Base-by-base conservation (phyloP, 2,888 invertebrate genomes). In the Acanthosepion esculentum region DNA sequence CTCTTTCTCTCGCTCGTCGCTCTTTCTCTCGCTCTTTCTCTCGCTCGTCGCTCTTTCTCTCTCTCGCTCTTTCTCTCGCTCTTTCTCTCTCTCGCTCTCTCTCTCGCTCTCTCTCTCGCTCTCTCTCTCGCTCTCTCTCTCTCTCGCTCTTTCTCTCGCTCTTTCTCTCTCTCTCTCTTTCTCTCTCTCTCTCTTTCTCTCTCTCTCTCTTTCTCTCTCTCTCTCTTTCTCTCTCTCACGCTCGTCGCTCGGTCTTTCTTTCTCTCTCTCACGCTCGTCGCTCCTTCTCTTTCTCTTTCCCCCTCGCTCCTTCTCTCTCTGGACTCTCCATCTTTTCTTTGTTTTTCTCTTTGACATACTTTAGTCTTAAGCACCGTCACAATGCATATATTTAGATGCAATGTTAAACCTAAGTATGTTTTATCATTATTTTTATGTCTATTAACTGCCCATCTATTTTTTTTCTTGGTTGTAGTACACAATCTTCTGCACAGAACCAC, bases 1-100 rank as follows among this genome's bases (percentile, higher is more conserved):
- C 3, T 4, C 3, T 4, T 26, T 15, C 23, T 0, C 3, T 20
- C 3, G 5, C 23, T 59, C 59, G 6, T 20, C 10, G 0, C 1
- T 26, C 26, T 26, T 1, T 4, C 26, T 26, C 26, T 26, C 26
- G 0, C 5, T 26, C 7, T 64, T 3, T 23, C 26, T 64, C 26
- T 23, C 64, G 3, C 29, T 64, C 26, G n/a, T 0, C 26, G 6
- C 59, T 59, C 12, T 64, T 3, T 64, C 64, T 29, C 64, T 0
- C 29, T 64, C 26, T 0, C 26, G 6, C 59, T 59, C 12, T 64
- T 3, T 64, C 64, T 29, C 26, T 26, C 29, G 6, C 64, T 64
- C 64, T 64, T 26, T 64, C 26, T 64, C 26, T 29, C 26, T 64
- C 26, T 26, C 26, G 2, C 1, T 5, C 3, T 64, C 64, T 64